phyloP scores from a whole-genome alignment of 2,888 invertebrate species.

The Lasioglossum pauxillum region DNA sequence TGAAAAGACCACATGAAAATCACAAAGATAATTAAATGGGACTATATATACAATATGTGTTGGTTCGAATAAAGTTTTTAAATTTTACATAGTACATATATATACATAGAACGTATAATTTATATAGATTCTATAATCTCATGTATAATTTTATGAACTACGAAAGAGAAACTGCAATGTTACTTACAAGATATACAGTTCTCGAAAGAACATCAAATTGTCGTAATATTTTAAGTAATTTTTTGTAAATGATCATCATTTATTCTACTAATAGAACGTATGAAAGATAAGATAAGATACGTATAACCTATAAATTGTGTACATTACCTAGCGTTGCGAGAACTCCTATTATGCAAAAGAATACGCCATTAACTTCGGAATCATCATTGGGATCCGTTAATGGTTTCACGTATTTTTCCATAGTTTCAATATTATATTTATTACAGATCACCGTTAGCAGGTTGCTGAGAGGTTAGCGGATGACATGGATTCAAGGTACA shows the following conservation, averaged over 20 bases:
- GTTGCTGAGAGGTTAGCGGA: not conserved
- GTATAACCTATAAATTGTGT: constrained; percentile 52
- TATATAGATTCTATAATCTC: no score
- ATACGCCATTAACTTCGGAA: constrained; percentile 77
- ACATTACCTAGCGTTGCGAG: constrained; percentile 82
- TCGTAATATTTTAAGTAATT: not conserved
- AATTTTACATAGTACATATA: not conserved
- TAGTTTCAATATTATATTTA: constrained; percentile 45
- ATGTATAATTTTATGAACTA: not conserved
- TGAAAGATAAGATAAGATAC: constrained; percentile 23
- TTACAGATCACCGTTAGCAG: not conserved
- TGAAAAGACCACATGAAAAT: not conserved
- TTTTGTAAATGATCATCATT: constrained; percentile 25
- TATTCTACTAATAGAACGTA: not conserved
- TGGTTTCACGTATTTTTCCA: constrained; percentile 75
- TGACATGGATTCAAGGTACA: no score
- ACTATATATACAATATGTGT: not conserved
- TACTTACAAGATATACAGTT: constrained; percentile 14
- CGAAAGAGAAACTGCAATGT: constrained; percentile 11
- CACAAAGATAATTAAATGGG: not conserved
- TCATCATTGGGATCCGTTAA: constrained; percentile 68
- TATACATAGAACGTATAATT: not conserved
- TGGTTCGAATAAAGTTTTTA: not conserved
- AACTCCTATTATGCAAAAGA: constrained; percentile 79
- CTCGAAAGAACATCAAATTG: not conserved